Conservation (phyloP, 2,113 vertebrate species). For the Muntiacus reevesi region DNA sequence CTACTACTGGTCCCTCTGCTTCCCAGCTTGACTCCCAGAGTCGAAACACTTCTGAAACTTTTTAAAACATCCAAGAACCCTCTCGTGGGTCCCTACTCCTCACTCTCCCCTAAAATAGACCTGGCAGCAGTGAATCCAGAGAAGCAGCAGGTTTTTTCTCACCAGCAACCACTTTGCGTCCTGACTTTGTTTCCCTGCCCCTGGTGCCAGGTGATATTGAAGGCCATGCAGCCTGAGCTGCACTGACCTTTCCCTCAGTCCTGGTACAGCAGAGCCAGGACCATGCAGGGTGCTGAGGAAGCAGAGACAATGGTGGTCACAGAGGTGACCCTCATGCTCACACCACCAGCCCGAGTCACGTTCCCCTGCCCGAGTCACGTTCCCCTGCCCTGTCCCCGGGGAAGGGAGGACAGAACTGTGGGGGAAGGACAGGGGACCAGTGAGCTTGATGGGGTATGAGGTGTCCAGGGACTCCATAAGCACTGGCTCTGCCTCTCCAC, state of each 20-base stretch:
- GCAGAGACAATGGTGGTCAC: fast-evolving
- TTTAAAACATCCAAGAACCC: not conserved
- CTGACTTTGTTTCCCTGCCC: not conserved
- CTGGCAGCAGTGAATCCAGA: too few relatives aligned
- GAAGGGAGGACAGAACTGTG: not conserved
- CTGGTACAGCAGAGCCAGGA: not conserved
- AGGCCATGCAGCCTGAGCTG: fast-evolving
- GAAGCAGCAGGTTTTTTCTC: not conserved
- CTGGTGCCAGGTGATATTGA: fast-evolving
- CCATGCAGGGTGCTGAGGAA: not conserved
- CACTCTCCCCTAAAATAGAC: not conserved
- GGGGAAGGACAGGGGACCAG: fast-evolving
- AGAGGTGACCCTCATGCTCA: not conserved
- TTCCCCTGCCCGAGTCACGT: not conserved
- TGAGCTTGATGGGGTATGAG: not conserved
- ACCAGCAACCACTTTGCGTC: not conserved
- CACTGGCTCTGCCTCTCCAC: too few relatives aligned
- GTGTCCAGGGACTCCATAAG: not conserved
- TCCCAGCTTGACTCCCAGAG: not conserved
- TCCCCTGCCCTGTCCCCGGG: not conserved
- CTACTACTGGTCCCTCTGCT: not conserved
- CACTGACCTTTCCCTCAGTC: not conserved
- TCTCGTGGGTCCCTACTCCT: not conserved
- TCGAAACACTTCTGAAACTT: not conserved
- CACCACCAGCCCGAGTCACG: fast-evolving